Conservation (phyloP, 2,797 vertebrate genomes). For the Acanthurus tractus region DNA sequence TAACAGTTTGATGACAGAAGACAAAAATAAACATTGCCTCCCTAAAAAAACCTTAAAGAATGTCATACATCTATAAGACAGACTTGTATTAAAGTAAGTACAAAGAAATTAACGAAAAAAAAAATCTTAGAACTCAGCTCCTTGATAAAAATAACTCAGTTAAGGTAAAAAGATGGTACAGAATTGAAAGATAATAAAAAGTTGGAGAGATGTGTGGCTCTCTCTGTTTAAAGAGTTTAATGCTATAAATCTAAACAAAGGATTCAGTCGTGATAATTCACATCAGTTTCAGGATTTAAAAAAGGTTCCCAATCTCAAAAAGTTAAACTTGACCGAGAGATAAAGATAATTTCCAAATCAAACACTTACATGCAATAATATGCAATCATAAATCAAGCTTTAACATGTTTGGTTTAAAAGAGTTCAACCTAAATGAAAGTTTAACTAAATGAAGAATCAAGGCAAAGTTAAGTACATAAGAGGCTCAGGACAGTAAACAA, state of each 20-base stretch:
- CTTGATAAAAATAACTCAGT: slow-evolving; percentile 7
- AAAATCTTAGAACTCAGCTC: neutral
- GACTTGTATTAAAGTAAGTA: neutral
- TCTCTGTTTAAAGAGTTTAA: neutral
- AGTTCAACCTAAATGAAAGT: too few species aligned
- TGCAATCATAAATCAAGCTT: too few species aligned
- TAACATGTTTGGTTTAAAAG: too few species aligned
- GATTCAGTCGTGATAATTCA: neutral
- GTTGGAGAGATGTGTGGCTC: slow-evolving; percentile 1
- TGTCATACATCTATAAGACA: neutral
- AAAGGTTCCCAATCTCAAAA: neutral
- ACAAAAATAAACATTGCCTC: slow-evolving; percentile 4
- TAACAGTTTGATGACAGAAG: slow-evolving; percentile 16
- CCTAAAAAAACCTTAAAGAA: neutral
- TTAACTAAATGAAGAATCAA: neutral
- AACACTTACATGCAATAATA: too few species aligned
- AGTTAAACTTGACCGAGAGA: neutral
- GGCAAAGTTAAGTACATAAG: neutral
- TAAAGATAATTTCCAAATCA: neutral
- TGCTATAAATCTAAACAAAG: neutral
- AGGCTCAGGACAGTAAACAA: neutral
- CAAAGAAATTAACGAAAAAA: too few species aligned
- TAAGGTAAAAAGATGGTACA: neutral
- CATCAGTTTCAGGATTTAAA: neutral
- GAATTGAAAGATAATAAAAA: neutral